Base-by-base conservation (phyloP, 1,140 invertebrate species). In the Macrobrachium nipponense region DNA sequence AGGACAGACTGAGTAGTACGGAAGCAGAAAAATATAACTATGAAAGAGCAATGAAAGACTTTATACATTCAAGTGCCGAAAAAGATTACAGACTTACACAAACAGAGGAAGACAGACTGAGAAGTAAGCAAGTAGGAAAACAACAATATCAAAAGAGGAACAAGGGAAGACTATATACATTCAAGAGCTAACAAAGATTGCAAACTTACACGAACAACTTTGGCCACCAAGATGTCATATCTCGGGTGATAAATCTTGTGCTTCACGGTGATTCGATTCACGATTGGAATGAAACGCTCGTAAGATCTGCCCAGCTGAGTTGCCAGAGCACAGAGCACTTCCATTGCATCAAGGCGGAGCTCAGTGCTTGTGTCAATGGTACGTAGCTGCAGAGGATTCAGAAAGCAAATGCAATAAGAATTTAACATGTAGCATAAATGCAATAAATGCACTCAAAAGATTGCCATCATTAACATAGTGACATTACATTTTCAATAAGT, bases 241-340 rank as follows among this genome's bases (percentile, higher is more conserved):
- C 95, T 93, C 20, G 94, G 92, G 91, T 97, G 82, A 12, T 92
- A 92, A 59, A 98, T 97, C 89, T 94, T 95, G 90, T 98, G 96
- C 89, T 96, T 96, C 0, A 91, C 92, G 59, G 98, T 93, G 0
- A 96, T 94, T 91, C 96, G 96, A 89, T 96, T 95, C 3, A 99
- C 96, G 89, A 98, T 93, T 2, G 97, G 96, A 89, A 98, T 95
- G 90, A 99, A 99, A 60, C 99, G 96, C 86, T 95, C 94, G 91
- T 96, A 99, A 90, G 97, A 98, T 70, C 95, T 94, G 0, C 97
- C 97, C 61, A 99, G 92, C 91, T 99, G 97, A 20, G 95, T 93
- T 7, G 98, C 95, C 62, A 99, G 90, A 0, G 97, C 94, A 89
- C 96, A 96, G 0, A 99, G 92, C 0, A 97, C 97, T 77, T 98